These are phyloP conservation scores for Atlantisia rogersi DNA, from an alignment of 2,113 vertebrate genomes.

Conservation along the genomic window DNA sequence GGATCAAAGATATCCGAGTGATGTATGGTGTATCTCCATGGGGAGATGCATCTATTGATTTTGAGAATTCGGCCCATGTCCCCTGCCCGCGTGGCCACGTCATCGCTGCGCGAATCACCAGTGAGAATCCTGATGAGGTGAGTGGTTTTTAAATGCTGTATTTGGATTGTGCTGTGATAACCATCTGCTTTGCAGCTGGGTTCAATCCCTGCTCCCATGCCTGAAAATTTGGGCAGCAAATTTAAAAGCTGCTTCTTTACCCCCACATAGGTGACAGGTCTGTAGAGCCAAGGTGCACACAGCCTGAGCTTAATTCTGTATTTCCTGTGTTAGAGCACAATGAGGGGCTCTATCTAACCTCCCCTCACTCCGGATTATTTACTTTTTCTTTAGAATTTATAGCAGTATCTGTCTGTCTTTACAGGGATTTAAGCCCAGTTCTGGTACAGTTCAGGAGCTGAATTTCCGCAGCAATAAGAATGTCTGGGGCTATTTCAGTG, in stretches of 20 bases:
- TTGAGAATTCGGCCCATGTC: constrained; percentile 88
- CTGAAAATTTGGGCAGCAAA: not conserved
- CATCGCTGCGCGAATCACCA: constrained; percentile 97
- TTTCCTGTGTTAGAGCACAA: rapidly evolving
- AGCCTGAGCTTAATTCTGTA: not conserved
- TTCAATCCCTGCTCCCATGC: not conserved
- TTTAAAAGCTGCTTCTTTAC: not conserved
- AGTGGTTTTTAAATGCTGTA: not conserved
- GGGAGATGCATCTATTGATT: constrained; percentile 92
- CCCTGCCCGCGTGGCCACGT: constrained; percentile 94
- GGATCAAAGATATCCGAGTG: constrained; percentile 95
- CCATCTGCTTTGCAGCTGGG: rapidly evolving
- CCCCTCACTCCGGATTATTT: not conserved
- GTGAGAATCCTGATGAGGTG: constrained; percentile 98
- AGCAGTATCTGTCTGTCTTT: constrained; percentile 35
- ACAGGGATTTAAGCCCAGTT: constrained; percentile 98
- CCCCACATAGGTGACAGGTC: not conserved
- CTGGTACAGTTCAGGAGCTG: constrained; percentile 96
- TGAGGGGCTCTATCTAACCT: not conserved
- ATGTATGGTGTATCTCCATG: constrained; percentile 93
- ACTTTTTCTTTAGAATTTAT: not conserved
- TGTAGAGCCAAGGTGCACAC: not conserved
- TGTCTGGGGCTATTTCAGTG: constrained; percentile 99
- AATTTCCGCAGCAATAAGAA: constrained; percentile 99
- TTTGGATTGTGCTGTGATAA: not conserved